Conservation (phyloP, 53 echinoderm and acorn worm genomes). For the Apostichopus leukothele region DNA sequence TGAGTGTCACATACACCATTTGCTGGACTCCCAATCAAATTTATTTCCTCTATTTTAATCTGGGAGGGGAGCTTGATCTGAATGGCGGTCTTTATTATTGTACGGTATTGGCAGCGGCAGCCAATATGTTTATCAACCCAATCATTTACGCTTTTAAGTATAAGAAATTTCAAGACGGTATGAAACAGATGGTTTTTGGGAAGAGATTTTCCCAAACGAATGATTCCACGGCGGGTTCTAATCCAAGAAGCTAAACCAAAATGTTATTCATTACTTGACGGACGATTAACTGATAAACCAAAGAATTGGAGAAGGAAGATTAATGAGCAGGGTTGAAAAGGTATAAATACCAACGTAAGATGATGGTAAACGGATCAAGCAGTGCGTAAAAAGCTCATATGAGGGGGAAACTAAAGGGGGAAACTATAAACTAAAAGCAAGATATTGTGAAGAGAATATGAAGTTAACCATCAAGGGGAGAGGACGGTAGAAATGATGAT, state of each 20-base stretch:
- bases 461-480: too few relatives aligned
- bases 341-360: too few relatives aligned
- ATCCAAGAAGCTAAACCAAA: constrained; percentile 10
- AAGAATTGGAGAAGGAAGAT: too few relatives aligned
- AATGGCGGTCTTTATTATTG: constrained; percentile 35
- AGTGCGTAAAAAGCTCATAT: too few relatives aligned
- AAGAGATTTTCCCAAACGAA: constrained; percentile 3
- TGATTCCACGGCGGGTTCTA: background rate
- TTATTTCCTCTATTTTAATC: constrained; percentile 31
- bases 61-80: constrained; percentile 40
- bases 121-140: constrained; percentile 45
- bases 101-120: constrained; percentile 20
- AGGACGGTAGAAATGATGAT: too few relatives aligned
- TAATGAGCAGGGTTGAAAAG: too few relatives aligned
- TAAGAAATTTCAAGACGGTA: constrained; percentile 47
- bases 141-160: constrained; percentile 54
- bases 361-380: too few relatives aligned
- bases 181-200: constrained; percentile 36
- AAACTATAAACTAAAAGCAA: too few relatives aligned
- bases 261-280: too few relatives aligned
- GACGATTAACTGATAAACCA: too few relatives aligned
- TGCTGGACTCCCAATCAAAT: constrained; percentile 56
- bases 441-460: too few relatives aligned
- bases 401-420: too few relatives aligned
- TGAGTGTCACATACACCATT: constrained; percentile 49